Evolutionary conservation across 35 echinoderm and acorn worm species (phyloP), one percentile per base, ranked within the genome.

Genomic region (Heliocidaris erythrogramma): DNA sequence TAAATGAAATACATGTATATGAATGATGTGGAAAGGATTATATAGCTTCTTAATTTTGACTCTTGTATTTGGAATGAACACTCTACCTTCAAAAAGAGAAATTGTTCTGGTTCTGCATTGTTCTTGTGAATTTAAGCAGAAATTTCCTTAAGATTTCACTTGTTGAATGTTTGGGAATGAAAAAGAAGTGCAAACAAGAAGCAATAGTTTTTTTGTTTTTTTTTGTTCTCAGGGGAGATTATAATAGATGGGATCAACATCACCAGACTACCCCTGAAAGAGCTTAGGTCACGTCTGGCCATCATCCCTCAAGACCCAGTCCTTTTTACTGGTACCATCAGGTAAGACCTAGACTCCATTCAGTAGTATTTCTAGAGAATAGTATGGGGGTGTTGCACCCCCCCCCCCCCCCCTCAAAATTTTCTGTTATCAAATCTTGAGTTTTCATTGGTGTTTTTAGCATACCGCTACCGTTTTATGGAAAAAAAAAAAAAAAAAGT

Each of bases 301-400:
- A 99, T 99, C 89, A 99, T 99, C 59, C 98, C 98, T 18, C 98
- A 99, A 86, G 98, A 99, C 90, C 98, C 98, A 48, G 97, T 97
- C 14, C 93, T 99, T 24, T 99, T 99, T 85, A 97, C 98, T 56
- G 96, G 96, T 59, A 96, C 96, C n/a, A 96, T 96, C 27, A 96
- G 96, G 96, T 96, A 86, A 93, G 96, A 18, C n/a, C 31, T 14
- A 3, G 35, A 42, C 35, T 42, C 35, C 35, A 42, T 42, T 42
- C 35, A 42, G 35, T 42, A 1, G 35, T 3, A 42, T 42, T 42
- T 0, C 35, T 42, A 42, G 35, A 42, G 35, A 1, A 3, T 0
- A 42, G 35, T 42, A 42, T 42, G 35, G 3, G 35, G 0, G 2
- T 32, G 13, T 91, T 48, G 5, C 13, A 17, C 30, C 30, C 48